Base-by-base conservation (phyloP, 2,888 invertebrate genomes). In the Drosophila atroscutellata region DNA sequence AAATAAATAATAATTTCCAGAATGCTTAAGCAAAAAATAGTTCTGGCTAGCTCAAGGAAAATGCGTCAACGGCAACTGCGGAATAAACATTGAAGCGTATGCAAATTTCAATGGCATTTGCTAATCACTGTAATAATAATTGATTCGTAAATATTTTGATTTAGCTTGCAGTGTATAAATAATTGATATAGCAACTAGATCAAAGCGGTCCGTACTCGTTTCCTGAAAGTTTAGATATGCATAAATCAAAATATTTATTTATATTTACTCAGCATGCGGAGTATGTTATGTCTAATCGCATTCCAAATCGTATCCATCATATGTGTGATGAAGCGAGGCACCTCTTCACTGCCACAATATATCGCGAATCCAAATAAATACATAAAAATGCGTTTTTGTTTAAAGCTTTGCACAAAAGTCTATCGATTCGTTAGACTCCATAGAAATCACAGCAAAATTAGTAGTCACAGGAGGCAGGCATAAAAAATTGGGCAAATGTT, bases 81-180 rank as follows among this genome's bases (percentile, higher is more conserved):
- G 79, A 11, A 75, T 77, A 77, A 77, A 77, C 39, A 55, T 75
- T 60, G 24, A 39, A 9, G 39, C 15, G 34, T 69, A 80, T 78
- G 80, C 71, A 78, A 78, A 78, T 78, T 54, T 71, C 61, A 71
- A 51, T 57, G 42, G 69, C 79, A 74, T 72, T 64, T 62, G 69
- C 82, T 79, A 82, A 85, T 86, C 83, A 89, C 62, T 80, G 79
- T 50, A 67, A 67, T 85, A 67, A 67, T 85, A 86, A 89, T 86
- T 87, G 90, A 81, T 87, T 87, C 81, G 88, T 89, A 87, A 87
- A 89, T 89, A 87, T 89, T 87, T 85, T 81, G 83, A 82, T 80
- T 76, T 61, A 64, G 64, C 79, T 74, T 72, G 81, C 86, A 71
- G 42, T 83, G 78, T 72, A 72, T 56, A 56, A 73, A 80, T 77